phyloP scores from a whole-genome alignment of 2,888 invertebrate genomes.

The Cantharis nigra region DNA sequence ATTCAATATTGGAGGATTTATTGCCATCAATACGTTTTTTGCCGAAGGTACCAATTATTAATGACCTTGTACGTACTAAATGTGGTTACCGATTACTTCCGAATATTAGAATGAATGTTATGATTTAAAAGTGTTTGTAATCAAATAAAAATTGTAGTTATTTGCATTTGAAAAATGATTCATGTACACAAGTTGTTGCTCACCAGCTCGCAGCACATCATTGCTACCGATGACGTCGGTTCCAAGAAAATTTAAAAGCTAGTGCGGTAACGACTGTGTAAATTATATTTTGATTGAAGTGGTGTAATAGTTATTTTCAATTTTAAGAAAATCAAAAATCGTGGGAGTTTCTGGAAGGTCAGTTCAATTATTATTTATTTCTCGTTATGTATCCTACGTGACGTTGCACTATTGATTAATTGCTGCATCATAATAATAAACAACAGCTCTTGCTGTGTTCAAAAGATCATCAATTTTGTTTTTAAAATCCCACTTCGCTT shows the following conservation, averaged over 20 bases:
- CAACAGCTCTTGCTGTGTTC: background rate
- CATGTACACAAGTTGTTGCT: background rate
- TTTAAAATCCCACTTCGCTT: background rate
- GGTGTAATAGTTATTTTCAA: background rate
- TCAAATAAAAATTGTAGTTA: background rate
- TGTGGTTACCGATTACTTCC: background rate
- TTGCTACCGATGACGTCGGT: background rate
- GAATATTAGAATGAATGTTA: background rate
- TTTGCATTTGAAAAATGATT: background rate
- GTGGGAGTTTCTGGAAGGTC: background rate
- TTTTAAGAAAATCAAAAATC: background rate
- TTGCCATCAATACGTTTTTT: background rate
- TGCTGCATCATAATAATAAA: background rate
- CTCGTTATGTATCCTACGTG: background rate
- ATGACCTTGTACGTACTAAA: background rate
- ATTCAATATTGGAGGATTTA: no score
- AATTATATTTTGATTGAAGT: background rate
- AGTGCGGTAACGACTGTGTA: background rate
- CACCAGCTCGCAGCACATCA: background rate
- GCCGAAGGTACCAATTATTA: background rate
- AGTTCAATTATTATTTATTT: background rate
- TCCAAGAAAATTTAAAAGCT: background rate
- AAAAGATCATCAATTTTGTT: background rate
- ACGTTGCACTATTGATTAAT: background rate
- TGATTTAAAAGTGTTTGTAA: background rate